Evolutionary conservation across 2,797 vertebrate genomes (phyloP).

Genomic region (Decapterus maruadsi): DNA sequence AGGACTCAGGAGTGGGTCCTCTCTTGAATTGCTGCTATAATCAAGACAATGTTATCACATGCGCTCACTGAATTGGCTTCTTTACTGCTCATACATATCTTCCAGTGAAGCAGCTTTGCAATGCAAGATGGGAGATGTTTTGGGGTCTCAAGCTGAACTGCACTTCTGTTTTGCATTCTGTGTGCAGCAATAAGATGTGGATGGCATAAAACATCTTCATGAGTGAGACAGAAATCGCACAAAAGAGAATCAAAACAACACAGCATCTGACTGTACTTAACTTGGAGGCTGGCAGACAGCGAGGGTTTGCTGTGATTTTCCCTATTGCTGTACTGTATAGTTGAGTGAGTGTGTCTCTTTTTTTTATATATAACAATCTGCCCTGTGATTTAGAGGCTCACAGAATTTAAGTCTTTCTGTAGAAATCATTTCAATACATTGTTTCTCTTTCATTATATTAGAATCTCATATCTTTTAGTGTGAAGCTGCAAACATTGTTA

Average conservation of each 20-base stretch:
- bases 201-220: constrained; percentile 3
- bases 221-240: neutral
- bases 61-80: constrained; percentile 33
- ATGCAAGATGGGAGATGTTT: constrained; percentile 19
- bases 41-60: constrained; percentile 49
- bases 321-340: neutral
- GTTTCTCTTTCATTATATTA: neutral
- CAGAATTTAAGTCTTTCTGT: neutral
- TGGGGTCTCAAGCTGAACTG: constrained; percentile 30
- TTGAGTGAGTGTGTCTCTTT: neutral
- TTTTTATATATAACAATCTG: neutral
- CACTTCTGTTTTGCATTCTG: constrained; percentile 25
- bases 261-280: neutral
- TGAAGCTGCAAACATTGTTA: neutral
- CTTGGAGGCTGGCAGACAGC: constrained; percentile 10
- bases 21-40: constrained; percentile 48
- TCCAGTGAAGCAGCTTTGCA: constrained; percentile 39
- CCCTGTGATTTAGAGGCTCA: neutral
- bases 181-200: constrained; percentile 17
- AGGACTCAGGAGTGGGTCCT: constrained; percentile 17
- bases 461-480: neutral
- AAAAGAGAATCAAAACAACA: constrained; percentile 16
- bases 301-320: constrained; percentile 4
- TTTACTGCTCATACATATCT: constrained; percentile 35
- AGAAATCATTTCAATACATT: neutral